phyloP scores from a whole-genome alignment of 2,797 vertebrate genomes.

The Karalla daura region DNA sequence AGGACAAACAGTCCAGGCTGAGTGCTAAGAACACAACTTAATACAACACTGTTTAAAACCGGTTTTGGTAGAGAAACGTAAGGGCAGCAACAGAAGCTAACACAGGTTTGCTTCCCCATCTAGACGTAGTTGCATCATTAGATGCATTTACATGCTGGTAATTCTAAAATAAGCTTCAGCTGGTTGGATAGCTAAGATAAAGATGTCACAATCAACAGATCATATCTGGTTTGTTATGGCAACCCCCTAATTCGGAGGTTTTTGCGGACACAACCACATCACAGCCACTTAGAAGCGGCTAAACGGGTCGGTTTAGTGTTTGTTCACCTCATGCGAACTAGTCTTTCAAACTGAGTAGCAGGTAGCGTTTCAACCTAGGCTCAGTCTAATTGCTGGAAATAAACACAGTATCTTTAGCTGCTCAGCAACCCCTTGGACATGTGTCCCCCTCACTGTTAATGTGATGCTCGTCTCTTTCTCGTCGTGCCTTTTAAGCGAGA shows the following conservation, averaged over 20 bases:
- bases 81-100: neutral
- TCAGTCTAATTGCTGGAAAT: conserved; percentile 68
- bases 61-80: neutral
- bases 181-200: conserved; percentile 2
- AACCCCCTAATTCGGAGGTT: neutral
- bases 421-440: conserved; percentile 31
- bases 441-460: conserved; percentile 25
- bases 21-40: neutral
- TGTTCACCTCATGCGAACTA: conserved; percentile 15
- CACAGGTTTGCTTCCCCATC: no score
- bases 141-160: neutral
- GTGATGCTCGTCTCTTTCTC: conserved; percentile 25
- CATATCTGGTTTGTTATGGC: conserved; percentile 5
- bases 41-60: neutral
- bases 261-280: neutral
- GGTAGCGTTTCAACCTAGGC: conserved; percentile 34
- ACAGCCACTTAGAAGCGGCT: neutral
- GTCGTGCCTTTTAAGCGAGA: neutral
- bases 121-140: neutral
- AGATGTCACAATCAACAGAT: conserved; percentile 42
- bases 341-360: conserved; percentile 13
- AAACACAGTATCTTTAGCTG: conserved; percentile 53
- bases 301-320: conserved; percentile 1
- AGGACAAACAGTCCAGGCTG: neutral
- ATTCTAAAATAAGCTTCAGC: neutral